Evolutionary conservation across 2,888 invertebrate genomes (phyloP).

Genomic region (Eilema griseolum): DNA sequence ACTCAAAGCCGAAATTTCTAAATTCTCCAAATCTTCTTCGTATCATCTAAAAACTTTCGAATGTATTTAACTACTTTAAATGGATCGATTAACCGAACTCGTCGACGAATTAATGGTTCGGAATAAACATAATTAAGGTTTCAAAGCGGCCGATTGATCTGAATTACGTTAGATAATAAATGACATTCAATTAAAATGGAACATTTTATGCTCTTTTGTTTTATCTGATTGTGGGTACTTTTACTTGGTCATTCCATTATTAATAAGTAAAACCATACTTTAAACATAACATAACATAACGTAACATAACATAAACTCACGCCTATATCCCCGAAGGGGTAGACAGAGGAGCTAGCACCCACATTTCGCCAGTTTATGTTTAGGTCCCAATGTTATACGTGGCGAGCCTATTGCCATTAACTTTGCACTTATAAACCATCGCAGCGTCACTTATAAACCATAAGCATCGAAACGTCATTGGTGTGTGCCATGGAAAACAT

Average conservation of each 20-base stretch:
- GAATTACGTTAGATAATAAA: slow-evolving; percentile 71
- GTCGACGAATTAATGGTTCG: slow-evolving; percentile 76
- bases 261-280: too few relatives aligned
- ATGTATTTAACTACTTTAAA: slow-evolving; percentile 63
- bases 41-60: slow-evolving; percentile 65
- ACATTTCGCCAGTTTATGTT: too few relatives aligned
- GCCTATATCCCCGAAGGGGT: too few relatives aligned
- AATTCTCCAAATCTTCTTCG: slow-evolving; percentile 50
- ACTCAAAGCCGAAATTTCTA: slow-evolving; percentile 54
- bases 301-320: too few relatives aligned
- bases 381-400: too few relatives aligned
- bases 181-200: slow-evolving; percentile 75
- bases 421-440: too few relatives aligned
- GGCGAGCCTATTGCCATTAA: too few relatives aligned
- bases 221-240: slow-evolving; percentile 37
- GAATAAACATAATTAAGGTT: slow-evolving; percentile 84
- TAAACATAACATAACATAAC: too few relatives aligned
- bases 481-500: too few relatives aligned
- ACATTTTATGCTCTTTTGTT: slow-evolving; percentile 56
- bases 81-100: slow-evolving; percentile 75
- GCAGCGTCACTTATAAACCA: too few relatives aligned
- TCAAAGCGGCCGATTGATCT: slow-evolving; percentile 80
- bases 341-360: too few relatives aligned
- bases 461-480: too few relatives aligned
- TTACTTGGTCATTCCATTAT: neutral